These are phyloP conservation scores for Cecropterus lyciades DNA, from an alignment of 1,140 invertebrate genomes.

Conservation along the genomic window DNA sequence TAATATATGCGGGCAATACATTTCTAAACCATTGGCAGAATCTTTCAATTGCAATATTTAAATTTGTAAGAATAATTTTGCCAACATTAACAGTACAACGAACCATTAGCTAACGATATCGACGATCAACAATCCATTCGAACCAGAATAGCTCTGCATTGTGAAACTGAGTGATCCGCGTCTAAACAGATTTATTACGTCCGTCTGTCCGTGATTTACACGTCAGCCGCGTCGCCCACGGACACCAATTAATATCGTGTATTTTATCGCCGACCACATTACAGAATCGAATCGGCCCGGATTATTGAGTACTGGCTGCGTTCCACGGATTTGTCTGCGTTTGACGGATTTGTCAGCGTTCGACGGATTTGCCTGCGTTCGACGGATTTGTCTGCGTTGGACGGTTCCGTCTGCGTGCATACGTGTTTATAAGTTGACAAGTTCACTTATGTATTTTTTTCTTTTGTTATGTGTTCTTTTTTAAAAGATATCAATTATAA, in stretches of 20 bases:
- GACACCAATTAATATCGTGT: constrained; percentile 27
- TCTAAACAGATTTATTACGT: constrained; percentile 30
- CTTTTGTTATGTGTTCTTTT: no score
- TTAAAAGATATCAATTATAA: no score
- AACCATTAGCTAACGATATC: background rate
- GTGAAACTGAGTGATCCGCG: constrained; percentile 25
- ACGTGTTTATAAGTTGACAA: no score
- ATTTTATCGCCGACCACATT: constrained; percentile 14
- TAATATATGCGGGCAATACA: no score
- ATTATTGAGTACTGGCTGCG: background rate
- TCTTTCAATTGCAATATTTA: no score
- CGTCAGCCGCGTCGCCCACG: constrained; percentile 18
- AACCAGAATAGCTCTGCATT: constrained; percentile 11
- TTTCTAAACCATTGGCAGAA: no score
- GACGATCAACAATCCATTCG: background rate
- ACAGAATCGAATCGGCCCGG: constrained; percentile 9
- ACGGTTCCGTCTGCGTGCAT: no score
- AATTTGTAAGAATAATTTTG: no score
- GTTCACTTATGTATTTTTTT: no score
- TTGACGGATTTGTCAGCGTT: background rate
- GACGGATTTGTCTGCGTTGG: background rate
- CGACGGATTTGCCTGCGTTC: background rate
- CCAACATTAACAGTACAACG: no score
- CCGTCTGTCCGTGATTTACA: constrained; percentile 26
- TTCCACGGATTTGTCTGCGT: background rate